A percentile compares a stretch with the other conserved stretches of the same genome.
These are phyloP conservation scores for Enteromius mattozi DNA, from an alignment of 2,797 vertebrate genomes.

Conservation along the genomic window DNA sequence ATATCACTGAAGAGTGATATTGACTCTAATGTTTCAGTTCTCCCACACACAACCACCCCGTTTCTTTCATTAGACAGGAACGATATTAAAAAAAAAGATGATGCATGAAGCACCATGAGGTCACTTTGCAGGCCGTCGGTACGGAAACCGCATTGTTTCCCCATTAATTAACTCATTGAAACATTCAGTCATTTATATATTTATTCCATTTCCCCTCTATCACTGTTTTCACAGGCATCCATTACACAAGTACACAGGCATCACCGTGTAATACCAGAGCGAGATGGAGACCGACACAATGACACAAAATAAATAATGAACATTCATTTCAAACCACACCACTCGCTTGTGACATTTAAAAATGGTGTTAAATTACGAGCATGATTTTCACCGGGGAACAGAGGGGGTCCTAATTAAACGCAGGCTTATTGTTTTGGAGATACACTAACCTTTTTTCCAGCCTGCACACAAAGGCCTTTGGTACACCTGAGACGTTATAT, in stretches of 20 bases:
- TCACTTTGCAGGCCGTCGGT: not conserved
- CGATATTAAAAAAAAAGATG: not conserved
- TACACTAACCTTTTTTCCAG: slow-evolving; percentile 59
- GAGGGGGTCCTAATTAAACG: slow-evolving; percentile 73
- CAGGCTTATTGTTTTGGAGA: slow-evolving; percentile 51
- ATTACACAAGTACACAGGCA: slow-evolving; percentile 9
- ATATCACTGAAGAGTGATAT: slow-evolving; percentile 44
- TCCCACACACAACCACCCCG: not conserved
- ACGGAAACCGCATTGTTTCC: not conserved
- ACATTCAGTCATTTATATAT: slow-evolving; percentile 30
- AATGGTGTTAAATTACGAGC: slow-evolving; percentile 74
- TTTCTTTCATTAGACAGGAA: slow-evolving; percentile 7
- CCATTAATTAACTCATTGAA: slow-evolving; percentile 27
- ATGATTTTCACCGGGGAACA: slow-evolving; percentile 69
- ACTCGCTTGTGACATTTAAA: slow-evolving; percentile 74
- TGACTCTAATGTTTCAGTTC: slow-evolving; percentile 21
- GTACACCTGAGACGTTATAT: slow-evolving; percentile 8
- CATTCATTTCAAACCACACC: slow-evolving; percentile 68
- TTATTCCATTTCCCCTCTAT: slow-evolving; percentile 23
- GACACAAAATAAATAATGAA: slow-evolving; percentile 69
- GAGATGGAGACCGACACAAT: slow-evolving; percentile 49
- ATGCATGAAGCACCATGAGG: not conserved
- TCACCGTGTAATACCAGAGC: not conserved
- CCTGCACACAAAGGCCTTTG: slow-evolving; percentile 16
- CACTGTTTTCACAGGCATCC: slow-evolving; percentile 20